Base-by-base conservation (phyloP, 2,113 vertebrate genomes). In the Lagopus leucura region DNA sequence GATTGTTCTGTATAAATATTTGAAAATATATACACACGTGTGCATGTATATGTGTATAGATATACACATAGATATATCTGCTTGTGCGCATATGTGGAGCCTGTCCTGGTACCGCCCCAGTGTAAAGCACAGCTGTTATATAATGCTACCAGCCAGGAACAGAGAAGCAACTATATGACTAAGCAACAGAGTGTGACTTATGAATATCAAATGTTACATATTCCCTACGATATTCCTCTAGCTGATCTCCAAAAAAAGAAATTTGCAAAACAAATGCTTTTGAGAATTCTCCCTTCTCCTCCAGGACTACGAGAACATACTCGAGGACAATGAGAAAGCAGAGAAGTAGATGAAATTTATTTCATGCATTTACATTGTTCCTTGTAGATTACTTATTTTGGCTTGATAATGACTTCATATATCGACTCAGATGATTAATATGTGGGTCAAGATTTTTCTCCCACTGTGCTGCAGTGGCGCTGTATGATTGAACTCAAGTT, bases 131-230 rank as follows among this genome's bases (percentile, higher is more conserved):
- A 84, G 90, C 40, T 76, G 76, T 96, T 96, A 93, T 63, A 88
- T 91, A 96, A 96, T 9, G 8, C 52, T 92, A 92, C 79, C 91
- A 95, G 57, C 60, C 3, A 0, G 87, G 79, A 92, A 74, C 32
- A 77, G 78, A 80, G 75, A 83, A 83, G 52, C 67, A 60, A 69
- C 38, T 58, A 52, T 89, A 89, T 95, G 91, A 96, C 88, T 97
- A 95, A 94, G 93, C 82, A 95, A 74, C 69, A 57, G 82, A 97
- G 88, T 6, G 43, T 94, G 93, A 96, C 89, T 95, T 93, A 74
- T 81, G 93, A 94, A 94, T 88, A 95, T 89, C 87, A 91, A 94
- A 89, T 48, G 90, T 71, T 80, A 67, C 79, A 57, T 75, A 86
- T 72, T 91, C 85, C 89, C 91, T 40, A 86, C 90, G 85, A 96